These are phyloP conservation scores for Caenorhabditis virilis DNA, from an alignment of 2,888 invertebrate genomes.

Conservation along the genomic window DNA sequence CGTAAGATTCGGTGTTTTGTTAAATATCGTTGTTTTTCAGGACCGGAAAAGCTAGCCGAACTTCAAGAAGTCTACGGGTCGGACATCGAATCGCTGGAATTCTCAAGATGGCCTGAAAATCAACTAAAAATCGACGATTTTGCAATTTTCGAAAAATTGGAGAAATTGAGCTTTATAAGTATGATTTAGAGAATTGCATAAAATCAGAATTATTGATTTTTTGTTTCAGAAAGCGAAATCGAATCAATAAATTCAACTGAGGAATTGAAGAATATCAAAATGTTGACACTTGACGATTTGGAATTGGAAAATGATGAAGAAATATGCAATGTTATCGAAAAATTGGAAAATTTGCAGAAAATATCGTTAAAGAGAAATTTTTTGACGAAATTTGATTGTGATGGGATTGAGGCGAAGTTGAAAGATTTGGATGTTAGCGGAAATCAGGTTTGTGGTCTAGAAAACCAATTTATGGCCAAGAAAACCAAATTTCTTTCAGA, in stretches of 20 bases:
- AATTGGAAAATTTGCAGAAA: slow-evolving; percentile 15
- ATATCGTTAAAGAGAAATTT: slow-evolving; percentile 17
- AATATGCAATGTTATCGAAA: slow-evolving; percentile 18
- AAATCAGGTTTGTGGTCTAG: slow-evolving; percentile 18
- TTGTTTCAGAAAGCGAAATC: slow-evolving; percentile 16
- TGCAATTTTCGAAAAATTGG: slow-evolving; percentile 1
- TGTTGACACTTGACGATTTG: slow-evolving; percentile 3
- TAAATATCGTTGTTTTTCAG: too few relatives aligned
- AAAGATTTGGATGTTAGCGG: slow-evolving; percentile 19
- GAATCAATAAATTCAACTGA: slow-evolving; percentile 11
- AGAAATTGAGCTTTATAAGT: not conserved
- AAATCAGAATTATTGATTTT: not conserved
- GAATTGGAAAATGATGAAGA: slow-evolving; percentile 7
- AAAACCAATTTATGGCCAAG: not conserved
- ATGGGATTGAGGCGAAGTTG: not conserved
- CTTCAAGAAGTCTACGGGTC: slow-evolving; percentile 11
- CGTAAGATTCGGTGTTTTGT: too few relatives aligned
- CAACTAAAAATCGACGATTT: slow-evolving; percentile 16
- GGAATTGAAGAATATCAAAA: slow-evolving; percentile 1
- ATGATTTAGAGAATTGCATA: not conserved
- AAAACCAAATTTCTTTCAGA: slow-evolving; percentile 8
- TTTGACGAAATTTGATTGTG: slow-evolving; percentile 19
- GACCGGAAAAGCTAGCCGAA: slow-evolving; percentile 6
- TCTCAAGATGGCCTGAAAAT: slow-evolving; percentile 9
- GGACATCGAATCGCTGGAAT: slow-evolving; percentile 8